Conservation (phyloP, 1,140 invertebrate genomes). For the Arion vulgaris region DNA sequence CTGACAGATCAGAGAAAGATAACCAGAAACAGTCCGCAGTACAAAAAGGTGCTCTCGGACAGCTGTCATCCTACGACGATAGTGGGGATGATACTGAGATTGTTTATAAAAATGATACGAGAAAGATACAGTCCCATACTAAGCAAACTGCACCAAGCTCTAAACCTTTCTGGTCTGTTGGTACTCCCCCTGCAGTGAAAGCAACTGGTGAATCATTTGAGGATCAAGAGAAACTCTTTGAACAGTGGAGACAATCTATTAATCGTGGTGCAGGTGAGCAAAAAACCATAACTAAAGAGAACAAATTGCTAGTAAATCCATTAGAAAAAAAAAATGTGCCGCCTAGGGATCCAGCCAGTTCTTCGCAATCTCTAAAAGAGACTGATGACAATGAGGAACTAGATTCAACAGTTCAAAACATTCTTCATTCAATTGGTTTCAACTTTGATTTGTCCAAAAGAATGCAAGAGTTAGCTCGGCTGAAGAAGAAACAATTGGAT, state of each 20-base stretch:
- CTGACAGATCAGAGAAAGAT: background rate
- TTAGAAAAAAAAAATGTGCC: conserved; percentile 4
- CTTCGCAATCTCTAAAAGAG: conserved; percentile 10
- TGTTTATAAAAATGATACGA: conserved; percentile 62
- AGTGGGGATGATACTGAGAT: conserved; percentile 68
- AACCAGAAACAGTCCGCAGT: background rate
- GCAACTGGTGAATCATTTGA: conserved; percentile 31
- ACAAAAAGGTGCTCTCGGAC: conserved; percentile 21
- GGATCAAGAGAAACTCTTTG: conserved; percentile 45
- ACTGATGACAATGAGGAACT: conserved; percentile 46
- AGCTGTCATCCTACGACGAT: conserved; percentile 33
- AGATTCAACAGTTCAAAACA: conserved; percentile 70
- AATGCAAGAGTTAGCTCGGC: conserved; percentile 69
- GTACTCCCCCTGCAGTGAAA: conserved; percentile 1
- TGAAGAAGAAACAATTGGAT: conserved; percentile 52
- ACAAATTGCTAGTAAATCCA: background rate
- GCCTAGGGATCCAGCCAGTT: background rate
- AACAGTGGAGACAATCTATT: conserved; percentile 43
- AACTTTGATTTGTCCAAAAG: conserved; percentile 71
- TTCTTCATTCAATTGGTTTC: conserved; percentile 71
- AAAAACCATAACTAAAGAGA: background rate
- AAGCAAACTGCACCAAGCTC: background rate
- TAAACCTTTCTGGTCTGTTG: conserved; percentile 27
- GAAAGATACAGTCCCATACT: background rate
- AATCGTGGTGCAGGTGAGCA: background rate